These are phyloP conservation scores for Aythya fuligula DNA, from an alignment of 2,797 vertebrate species.

Conservation along the genomic window DNA sequence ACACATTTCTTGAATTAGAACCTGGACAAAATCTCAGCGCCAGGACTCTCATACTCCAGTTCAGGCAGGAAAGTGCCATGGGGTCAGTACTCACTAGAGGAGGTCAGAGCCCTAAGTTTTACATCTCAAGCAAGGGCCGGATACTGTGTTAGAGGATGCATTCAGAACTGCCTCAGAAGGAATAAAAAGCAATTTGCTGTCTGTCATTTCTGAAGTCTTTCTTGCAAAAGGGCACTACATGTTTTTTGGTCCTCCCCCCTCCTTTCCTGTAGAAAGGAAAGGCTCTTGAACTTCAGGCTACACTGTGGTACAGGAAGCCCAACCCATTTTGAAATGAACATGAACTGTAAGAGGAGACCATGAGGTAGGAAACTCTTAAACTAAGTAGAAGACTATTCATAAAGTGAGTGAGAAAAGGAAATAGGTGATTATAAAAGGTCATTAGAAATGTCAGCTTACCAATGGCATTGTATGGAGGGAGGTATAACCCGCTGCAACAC, in stretches of 20 bases:
- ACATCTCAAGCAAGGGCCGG: neutral
- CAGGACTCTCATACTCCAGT: rapidly evolving
- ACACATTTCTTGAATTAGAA: neutral
- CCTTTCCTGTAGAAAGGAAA: slow-evolving; percentile 72
- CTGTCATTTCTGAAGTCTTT: slow-evolving; percentile 1
- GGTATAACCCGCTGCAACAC: slow-evolving; percentile 47
- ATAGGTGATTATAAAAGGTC: slow-evolving; percentile 68
- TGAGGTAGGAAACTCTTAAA: slow-evolving; percentile 51
- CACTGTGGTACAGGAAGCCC: slow-evolving; percentile 62
- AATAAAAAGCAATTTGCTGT: neutral
- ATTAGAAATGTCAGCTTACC: slow-evolving; percentile 72
- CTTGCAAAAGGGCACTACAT: neutral
- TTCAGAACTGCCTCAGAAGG: slow-evolving; percentile 24
- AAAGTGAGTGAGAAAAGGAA: slow-evolving; percentile 65
- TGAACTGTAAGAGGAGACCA: slow-evolving; percentile 59
- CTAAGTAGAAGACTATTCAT: slow-evolving; percentile 49
- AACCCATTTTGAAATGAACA: slow-evolving; percentile 52
- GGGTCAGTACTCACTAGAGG: neutral
- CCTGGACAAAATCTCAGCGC: neutral
- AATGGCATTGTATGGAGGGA: slow-evolving; percentile 54
- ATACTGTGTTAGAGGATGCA: neutral
- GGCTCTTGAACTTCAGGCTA: slow-evolving; percentile 56
- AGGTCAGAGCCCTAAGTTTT: neutral
- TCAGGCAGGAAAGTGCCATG: neutral
- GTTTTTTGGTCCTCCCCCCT: slow-evolving; percentile 8